A percentile compares a stretch with the other conserved stretches of the same genome.
phyloP scores from a whole-genome alignment of 2,888 invertebrate genomes.

The Ditula angustiorana region DNA sequence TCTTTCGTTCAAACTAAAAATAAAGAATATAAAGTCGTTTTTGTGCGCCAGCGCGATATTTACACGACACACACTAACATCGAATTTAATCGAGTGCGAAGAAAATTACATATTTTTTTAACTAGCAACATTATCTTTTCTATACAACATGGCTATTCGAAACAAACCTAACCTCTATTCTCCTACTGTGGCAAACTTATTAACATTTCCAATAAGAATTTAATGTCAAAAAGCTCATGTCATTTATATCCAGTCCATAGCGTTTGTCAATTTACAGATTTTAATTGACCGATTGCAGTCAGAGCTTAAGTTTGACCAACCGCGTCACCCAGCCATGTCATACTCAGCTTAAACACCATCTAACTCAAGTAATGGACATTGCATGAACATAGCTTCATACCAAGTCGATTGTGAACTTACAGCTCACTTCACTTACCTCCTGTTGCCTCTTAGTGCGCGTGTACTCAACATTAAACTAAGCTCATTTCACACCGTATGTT shows the following conservation, averaged over 20 bases:
- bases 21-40: neutral
- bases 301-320: neutral
- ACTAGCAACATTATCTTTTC: neutral
- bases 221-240: neutral
- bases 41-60: slow-evolving; percentile 11
- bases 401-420: no score
- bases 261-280: neutral
- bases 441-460: no score
- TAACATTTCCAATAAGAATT: neutral
- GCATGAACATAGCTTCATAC: neutral
- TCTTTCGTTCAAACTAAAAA: slow-evolving; percentile 13
- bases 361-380: neutral
- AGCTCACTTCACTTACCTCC: neutral
- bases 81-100: neutral
- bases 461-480: neutral
- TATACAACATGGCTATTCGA: neutral
- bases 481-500: neutral
- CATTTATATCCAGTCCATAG: neutral
- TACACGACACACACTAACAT: neutral
- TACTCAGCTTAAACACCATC: neutral
- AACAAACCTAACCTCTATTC: neutral
- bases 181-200: neutral
- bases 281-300: neutral
- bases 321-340: neutral
- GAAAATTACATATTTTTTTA: neutral